Base-by-base conservation (phyloP, 1,140 invertebrate genomes). In the Pogonomyrmex californicus region DNA sequence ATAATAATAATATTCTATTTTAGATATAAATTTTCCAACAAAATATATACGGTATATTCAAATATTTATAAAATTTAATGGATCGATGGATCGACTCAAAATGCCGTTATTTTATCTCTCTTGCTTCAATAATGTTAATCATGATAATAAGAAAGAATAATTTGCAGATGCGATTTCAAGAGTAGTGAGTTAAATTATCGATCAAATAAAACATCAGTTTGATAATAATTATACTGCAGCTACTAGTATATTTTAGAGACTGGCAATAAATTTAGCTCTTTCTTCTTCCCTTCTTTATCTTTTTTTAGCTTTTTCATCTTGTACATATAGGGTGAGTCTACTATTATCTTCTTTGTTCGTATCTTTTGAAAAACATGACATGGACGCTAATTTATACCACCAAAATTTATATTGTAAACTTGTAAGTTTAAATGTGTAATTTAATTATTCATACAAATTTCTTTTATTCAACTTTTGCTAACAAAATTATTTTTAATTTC, bases 191-290 rank as follows among this genome's bases (percentile, higher is more conserved):
- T 79, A 79, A 79, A 79, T 47, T 79, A 66, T 79, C 44, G 62
- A 66, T 47, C 44, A 79, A 79, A 66, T 47, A 79, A 66, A 79
- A 66, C 23, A 47, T 44, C 62, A 90, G 86, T 87, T 90, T 41
- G 63, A 75, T 92, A 92, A 92, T 92, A 91, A 91, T 85, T 88
- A 87, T 88, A 87, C 90, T 87, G 88, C 47, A 90, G 23, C 23
- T 23, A 23, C 23, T 71, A 75, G 54, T 88, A 86, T 85, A 87
- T 79, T 82, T 86, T 87, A 66, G 77, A 86, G 85, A 78, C 86
- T 86, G 78, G 87, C 86, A 87, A 86, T 91, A 91, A 92, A 91
- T 92, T 89, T 85, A 70, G 2, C 77, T 66, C 33, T 41, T 17
- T 78, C 41, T 76, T 62, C 83, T 58, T 79, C 60, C 54, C 73